Evolutionary conservation across 2,113 vertebrate genomes (phyloP).

Genomic region (Condylura cristata): DNA sequence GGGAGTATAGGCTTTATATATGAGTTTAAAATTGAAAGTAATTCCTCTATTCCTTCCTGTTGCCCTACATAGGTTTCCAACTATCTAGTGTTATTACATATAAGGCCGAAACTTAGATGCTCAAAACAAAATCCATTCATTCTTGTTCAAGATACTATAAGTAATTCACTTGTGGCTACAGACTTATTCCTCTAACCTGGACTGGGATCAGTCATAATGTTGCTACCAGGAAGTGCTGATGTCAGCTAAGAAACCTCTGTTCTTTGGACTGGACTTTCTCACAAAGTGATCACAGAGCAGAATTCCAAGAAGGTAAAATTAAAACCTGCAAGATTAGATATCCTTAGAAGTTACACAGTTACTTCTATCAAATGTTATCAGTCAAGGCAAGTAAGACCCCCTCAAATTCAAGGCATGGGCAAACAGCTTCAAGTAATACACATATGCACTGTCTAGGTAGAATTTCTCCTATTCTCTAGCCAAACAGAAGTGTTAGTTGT

Average conservation of each 20-base stretch:
- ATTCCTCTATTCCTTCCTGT: not conserved
- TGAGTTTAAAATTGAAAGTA: slow-evolving; percentile 13
- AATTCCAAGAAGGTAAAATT: slow-evolving; percentile 5
- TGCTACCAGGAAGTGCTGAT: not conserved
- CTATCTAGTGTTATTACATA: not conserved
- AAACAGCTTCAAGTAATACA: not conserved
- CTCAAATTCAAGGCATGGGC: not conserved
- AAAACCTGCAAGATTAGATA: not conserved
- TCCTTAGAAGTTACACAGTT: not conserved
- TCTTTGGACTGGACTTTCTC: not conserved
- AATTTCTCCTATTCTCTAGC: not conserved
- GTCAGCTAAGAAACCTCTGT: not conserved
- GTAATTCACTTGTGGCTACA: not conserved
- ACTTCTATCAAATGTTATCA: not conserved
- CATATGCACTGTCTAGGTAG: not conserved
- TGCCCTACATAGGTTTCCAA: not conserved
- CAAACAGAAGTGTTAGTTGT: not conserved
- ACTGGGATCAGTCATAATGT: not conserved
- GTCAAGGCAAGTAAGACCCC: not conserved
- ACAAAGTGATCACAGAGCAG: not conserved
- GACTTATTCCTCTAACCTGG: not conserved
- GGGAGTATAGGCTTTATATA: not conserved
- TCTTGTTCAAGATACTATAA: not conserved
- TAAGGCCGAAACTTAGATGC: not conserved
- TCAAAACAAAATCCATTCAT: not conserved